Evolutionary conservation across 1,140 invertebrate genomes (phyloP), one percentile per base, ranked within the genome.

Genomic region (Pseudomyrmex flavicornis): DNA sequence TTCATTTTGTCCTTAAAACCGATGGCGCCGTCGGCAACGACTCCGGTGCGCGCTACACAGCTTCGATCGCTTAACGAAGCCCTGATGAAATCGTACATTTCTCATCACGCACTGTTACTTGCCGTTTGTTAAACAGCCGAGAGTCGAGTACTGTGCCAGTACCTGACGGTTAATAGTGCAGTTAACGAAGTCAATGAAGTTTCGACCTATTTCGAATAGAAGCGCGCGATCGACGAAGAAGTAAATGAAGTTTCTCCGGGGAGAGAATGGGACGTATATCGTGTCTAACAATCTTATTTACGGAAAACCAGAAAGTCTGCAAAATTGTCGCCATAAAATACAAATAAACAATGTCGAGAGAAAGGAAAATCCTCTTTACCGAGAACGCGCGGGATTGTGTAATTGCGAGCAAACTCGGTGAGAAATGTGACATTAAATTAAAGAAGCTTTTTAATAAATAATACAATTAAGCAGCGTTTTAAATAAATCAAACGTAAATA

Each of bases 1-100:
- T 70, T 79, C 48, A 79, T 79, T 70, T 70, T 4, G 15, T n/a
- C 59, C 15, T 68, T 70, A 70, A 70, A 58, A 79, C 2, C 7
- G 26, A 58, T n/a, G n/a, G n/a, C 12, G 17, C 54, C 35, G 50
- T 35, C 5, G 35, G 5, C 35, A 35, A 35, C 35, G 5, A 35
- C 4, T 35, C 35, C 5, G 35, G 35, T 35, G 35, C 7, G 35
- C 0, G 5, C 35, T 35, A 2, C 3, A 1, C n/a, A 59, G 15
- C 54, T 59, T 70, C 52, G 76, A 70, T 70, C 76, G 54, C 15
- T 35, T 35, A 35, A 35, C 35, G 5, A 35, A 35, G 22, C 65
- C 10, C 15, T n/a, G 66, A 7, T 59, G 12, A 17, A 70, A 79
- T 79, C 48, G 73, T 59, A 35, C 35, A 48, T 76, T 63, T 76